Evolutionary conservation across 2,797 vertebrate species (phyloP), one percentile per base, ranked within the genome.

Genomic region (Lophotriccus pileatus): DNA sequence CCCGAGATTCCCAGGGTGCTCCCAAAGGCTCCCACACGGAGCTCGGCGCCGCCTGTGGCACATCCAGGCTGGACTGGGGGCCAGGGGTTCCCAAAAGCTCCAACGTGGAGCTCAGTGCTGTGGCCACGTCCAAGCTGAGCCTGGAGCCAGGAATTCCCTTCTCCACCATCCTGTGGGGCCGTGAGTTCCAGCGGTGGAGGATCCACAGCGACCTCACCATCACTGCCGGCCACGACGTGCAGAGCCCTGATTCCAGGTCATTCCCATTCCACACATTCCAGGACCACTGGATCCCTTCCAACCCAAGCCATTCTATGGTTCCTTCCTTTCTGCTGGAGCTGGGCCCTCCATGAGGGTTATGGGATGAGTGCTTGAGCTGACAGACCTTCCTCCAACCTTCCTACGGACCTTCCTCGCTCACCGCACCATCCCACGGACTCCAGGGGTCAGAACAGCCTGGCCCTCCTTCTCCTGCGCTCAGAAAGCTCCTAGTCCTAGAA

Each of bases 1-100:
- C 66, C 30, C 3, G 4, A 0, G 7, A 27, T 77, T 79, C 84
- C 66, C 84, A 13, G 0, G 0, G 0, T 1, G 34, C 3, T 63
- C 17, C 84, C 41, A 3, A 22, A 36, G 58, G 41, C 22, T 46
- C 43, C 32, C 20, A 44, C 21, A 18, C 1, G 22, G 41, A n/a
- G 41, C 52, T 72, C 4, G 6, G 63, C 10, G 49, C 25, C 15
- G 16, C 15, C 49, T 28, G 49, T 50, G 49, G 28, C 47, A 44
- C 17, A 3, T 1, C 36, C n/a, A 12, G 34, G 62, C 21, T 24
- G 63, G 46, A 23, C 16, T 46, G 8, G 17, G 32, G 63, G 43
- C 7, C 23, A 18, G 63, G n/a, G 25, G 34, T 47, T 46, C 63
- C 43, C 63, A 20, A 66, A n/a, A 32, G 22, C 15, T 46, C 23